These are phyloP conservation scores for Albula glossodonta DNA, from an alignment of 2,113 vertebrate genomes.

Conservation along the genomic window DNA sequence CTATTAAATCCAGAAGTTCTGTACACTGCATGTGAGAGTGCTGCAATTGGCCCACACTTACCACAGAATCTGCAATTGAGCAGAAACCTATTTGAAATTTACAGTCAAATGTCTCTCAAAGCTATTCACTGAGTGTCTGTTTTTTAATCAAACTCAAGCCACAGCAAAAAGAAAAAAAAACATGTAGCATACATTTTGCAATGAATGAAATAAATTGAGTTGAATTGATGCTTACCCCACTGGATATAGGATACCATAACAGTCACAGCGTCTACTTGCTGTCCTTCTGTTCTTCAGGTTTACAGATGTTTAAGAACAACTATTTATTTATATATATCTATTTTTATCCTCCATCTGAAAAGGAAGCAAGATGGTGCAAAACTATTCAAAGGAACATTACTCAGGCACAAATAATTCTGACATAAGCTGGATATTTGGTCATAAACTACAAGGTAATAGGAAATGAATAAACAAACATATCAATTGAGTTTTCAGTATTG, in stretches of 20 bases:
- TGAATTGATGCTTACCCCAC: not conserved
- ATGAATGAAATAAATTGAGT: not conserved
- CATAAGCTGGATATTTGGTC: no score
- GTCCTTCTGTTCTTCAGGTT: no score
- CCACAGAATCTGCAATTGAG: not conserved
- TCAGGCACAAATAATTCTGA: no score
- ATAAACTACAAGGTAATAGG: no score
- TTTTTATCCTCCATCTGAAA: no score
- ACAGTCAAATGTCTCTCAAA: not conserved
- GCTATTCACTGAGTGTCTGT: not conserved
- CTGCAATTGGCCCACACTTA: conserved; percentile 12
- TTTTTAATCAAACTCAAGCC: not conserved
- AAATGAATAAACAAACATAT: no score
- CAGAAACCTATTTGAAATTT: not conserved
- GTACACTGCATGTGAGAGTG: not conserved
- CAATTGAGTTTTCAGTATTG: no score
- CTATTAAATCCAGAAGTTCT: conserved; percentile 36
- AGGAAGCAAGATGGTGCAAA: no score
- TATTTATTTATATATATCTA: no score
- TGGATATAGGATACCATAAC: not conserved
- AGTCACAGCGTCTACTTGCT: no score
- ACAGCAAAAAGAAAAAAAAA: not conserved
- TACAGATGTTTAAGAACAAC: no score
- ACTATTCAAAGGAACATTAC: no score
- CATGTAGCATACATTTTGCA: not conserved